These are phyloP conservation scores for Orius insidiosus DNA, from an alignment of 1,140 invertebrate genomes.

Conservation along the genomic window DNA sequence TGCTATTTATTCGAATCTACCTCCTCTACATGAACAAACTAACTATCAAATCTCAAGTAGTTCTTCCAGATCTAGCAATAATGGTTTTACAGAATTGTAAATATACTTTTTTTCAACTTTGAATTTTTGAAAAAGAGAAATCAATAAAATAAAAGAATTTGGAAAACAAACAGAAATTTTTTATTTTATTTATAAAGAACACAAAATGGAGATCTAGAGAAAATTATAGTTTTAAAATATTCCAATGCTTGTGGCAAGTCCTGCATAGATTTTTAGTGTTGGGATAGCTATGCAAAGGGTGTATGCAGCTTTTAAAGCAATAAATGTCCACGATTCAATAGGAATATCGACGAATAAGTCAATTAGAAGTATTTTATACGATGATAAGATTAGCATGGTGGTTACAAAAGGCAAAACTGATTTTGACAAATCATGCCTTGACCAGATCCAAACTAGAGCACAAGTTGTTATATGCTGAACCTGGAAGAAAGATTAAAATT, in stretches of 20 bases:
- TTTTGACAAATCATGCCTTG: conserved; percentile 61
- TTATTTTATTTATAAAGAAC: too few relatives aligned
- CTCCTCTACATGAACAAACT: conserved; percentile 15
- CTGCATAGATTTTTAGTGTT: conserved; percentile 59
- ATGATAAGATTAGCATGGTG: conserved; percentile 47
- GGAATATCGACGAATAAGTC: conserved; percentile 45
- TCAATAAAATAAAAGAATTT: too few relatives aligned
- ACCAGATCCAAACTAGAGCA: conserved; percentile 82
- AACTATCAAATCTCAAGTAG: conserved; percentile 12
- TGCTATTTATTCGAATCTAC: conserved; percentile 16
- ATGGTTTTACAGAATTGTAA: conserved; percentile 11
- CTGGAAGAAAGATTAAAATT: too few relatives aligned
- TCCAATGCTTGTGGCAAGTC: conserved; percentile 47
- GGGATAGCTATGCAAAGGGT: conserved; percentile 43
- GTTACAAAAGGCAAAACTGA: conserved; percentile 54
- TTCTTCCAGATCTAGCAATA: conserved; percentile 17
- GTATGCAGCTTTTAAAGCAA: conserved; percentile 53
- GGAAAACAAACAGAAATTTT: too few relatives aligned
- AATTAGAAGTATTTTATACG: conserved; percentile 65
- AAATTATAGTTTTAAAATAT: conserved; percentile 33
- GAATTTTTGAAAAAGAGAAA: too few relatives aligned
- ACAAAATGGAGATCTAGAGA: too few relatives aligned
- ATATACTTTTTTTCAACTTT: background rate
- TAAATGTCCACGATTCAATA: conserved; percentile 53
- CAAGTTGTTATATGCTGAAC: conserved; percentile 74